Evolutionary conservation across 2,113 vertebrate species (phyloP).

Genomic region (Ariopsis seemanni): DNA sequence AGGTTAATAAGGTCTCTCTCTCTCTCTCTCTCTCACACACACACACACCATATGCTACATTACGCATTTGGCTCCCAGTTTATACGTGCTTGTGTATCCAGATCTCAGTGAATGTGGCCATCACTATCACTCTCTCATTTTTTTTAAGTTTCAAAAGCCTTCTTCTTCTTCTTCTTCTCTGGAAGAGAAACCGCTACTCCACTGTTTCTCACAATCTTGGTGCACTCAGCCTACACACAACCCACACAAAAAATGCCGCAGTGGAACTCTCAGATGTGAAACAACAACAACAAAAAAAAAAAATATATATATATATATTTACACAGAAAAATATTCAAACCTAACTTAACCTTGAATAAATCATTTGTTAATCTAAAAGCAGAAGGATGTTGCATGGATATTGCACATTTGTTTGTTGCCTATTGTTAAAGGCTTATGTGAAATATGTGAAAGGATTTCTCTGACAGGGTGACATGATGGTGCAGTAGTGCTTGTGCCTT

Average conservation of each 20-base stretch:
- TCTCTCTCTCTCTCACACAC: background rate
- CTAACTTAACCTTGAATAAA: background rate
- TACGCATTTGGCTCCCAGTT: constrained; percentile 21
- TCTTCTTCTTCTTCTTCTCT: background rate
- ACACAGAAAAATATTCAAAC: background rate
- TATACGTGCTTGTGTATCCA: constrained; percentile 40
- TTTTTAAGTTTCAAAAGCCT: background rate
- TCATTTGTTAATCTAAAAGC: background rate
- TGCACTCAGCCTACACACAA: constrained; percentile 19
- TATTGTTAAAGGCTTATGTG: background rate
- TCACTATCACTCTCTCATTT: background rate
- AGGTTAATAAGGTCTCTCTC: background rate
- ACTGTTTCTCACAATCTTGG: constrained; percentile 2
- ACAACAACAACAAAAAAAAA: background rate
- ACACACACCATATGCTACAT: background rate
- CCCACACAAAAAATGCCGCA: constrained; percentile 7
- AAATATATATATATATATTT: background rate
- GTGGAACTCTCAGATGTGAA: background rate
- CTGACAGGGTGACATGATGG: background rate
- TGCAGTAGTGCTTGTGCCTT: background rate
- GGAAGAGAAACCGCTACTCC: background rate
- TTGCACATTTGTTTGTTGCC: background rate
- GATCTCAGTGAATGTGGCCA: constrained; percentile 44
- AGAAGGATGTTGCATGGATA: background rate
- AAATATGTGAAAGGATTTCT: background rate